Percentiles rank a stretch among this genome's conserved stretches.
These are phyloP conservation scores for Metridium senile DNA, from an alignment of 92 coral and sea anemone species.

Conservation along the genomic window DNA sequence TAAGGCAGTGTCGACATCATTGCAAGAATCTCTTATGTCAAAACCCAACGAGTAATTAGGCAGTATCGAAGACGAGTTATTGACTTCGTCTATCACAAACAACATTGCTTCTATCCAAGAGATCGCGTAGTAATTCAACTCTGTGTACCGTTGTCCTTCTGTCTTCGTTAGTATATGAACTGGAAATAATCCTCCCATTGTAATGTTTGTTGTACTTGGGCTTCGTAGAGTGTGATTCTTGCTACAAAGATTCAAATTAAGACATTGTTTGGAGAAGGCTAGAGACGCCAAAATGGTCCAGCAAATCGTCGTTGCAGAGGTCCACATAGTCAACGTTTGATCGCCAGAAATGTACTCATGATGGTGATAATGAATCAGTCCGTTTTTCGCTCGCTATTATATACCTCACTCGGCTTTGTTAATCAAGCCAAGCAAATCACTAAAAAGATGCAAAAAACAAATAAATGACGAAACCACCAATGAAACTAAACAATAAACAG, in stretches of 20 bases:
- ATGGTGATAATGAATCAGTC: neutral
- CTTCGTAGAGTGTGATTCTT: conserved; percentile 46
- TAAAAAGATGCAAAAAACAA: conserved; percentile 5
- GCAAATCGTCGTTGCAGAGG: neutral
- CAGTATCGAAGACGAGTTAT: conserved; percentile 42
- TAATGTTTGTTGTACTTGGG: conserved; percentile 47
- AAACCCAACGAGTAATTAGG: conserved; percentile 68
- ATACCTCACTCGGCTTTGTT: neutral
- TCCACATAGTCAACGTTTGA: neutral
- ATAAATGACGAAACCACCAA: conserved; percentile 19
- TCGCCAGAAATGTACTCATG: neutral
- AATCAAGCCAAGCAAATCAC: neutral
- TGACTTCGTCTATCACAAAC: conserved; percentile 80
- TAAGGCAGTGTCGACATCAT: conserved; percentile 70
- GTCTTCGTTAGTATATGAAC: conserved; percentile 57
- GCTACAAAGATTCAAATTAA: conserved; percentile 33
- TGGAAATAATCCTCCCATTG: conserved; percentile 87
- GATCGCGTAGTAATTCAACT: conserved; percentile 73
- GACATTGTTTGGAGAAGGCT: conserved; percentile 6
- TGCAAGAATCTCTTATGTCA: conserved; percentile 96
- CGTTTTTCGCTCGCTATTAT: neutral
- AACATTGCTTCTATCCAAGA: conserved; percentile 98
- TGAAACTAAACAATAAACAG: conserved; percentile 25
- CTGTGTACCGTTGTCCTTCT: conserved; percentile 39
- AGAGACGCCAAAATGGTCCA: neutral